phyloP scores from a whole-genome alignment of 1,140 invertebrate species.

The Condylostylus longicornis region DNA sequence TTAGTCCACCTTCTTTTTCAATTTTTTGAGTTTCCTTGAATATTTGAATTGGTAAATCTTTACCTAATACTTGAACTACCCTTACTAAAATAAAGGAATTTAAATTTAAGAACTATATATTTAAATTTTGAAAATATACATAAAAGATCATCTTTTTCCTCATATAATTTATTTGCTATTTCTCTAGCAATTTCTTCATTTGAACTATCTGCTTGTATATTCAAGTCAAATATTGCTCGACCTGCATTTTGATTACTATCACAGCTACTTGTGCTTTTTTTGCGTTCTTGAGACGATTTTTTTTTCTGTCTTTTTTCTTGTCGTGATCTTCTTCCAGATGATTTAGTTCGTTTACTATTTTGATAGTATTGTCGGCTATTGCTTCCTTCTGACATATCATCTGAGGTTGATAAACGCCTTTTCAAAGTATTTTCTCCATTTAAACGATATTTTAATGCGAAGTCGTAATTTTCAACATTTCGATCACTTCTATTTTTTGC shows the following conservation, averaged over 20 bases:
- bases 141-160: conserved; percentile 54
- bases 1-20: conserved; percentile 67
- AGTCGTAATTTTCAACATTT: conserved; percentile 45
- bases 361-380: neutral
- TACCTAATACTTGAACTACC: conserved; percentile 55
- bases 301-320: too few relatives aligned
- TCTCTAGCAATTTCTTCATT: conserved; percentile 51
- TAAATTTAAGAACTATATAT: neutral
- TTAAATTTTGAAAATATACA: conserved; percentile 34
- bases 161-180: conserved; percentile 50
- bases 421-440: conserved; percentile 27
- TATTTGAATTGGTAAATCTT: conserved; percentile 55
- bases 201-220: too few relatives aligned
- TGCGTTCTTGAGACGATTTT: neutral
- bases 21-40: conserved; percentile 63
- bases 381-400: neutral
- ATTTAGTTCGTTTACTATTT: neutral
- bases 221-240: conserved; percentile 14
- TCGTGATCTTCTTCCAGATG: neutral
- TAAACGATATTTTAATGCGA: conserved; percentile 22
- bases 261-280: neutral
- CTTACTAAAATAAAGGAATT: conserved; percentile 36
- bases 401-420: conserved; percentile 18
- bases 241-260: conserved; percentile 6
- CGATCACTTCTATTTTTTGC: conserved; percentile 37